Percentiles rank a stretch among this genome's conserved stretches.
phyloP scores from a whole-genome alignment of 2,797 vertebrate species.

The Coracias cyanogaster region DNA sequence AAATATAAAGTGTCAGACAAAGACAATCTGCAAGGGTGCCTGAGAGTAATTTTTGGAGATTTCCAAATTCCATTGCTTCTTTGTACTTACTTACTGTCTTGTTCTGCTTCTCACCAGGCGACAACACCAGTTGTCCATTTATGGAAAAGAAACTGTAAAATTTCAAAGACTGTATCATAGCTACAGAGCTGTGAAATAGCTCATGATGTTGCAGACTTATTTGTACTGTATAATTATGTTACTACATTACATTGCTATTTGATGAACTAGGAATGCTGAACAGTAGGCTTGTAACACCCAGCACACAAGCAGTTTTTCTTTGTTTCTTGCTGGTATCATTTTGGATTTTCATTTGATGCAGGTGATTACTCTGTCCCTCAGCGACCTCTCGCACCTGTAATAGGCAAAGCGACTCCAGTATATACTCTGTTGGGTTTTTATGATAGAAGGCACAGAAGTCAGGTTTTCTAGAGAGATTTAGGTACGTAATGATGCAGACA shows the following conservation, averaged over 20 bases:
- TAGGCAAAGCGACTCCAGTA: not conserved
- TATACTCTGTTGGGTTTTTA: not conserved
- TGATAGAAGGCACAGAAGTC: not conserved
- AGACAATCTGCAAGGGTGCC: slow-evolving; percentile 16
- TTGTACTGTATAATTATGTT: not conserved
- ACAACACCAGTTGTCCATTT: not conserved
- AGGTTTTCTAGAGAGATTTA: not conserved
- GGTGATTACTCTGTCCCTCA: not conserved
- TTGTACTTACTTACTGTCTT: not conserved
- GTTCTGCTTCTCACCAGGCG: not conserved
- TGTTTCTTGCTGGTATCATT: not conserved
- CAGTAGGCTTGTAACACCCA: not conserved
- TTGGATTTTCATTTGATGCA: not conserved
- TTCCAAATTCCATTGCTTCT: not conserved
- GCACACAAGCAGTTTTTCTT: not conserved
- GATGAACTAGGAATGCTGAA: not conserved
- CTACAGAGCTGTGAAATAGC: not conserved
- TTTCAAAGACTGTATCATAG: not conserved
- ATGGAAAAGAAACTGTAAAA: not conserved
- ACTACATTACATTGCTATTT: not conserved
- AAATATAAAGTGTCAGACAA: slow-evolving; percentile 51
- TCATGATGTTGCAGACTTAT: not conserved
- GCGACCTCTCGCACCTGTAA: not conserved
- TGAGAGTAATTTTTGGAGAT: not conserved
- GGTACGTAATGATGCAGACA: not conserved